These are phyloP conservation scores for Actinia equina DNA, from an alignment of 64 coral and sea anemone genomes.

Conservation along the genomic window DNA sequence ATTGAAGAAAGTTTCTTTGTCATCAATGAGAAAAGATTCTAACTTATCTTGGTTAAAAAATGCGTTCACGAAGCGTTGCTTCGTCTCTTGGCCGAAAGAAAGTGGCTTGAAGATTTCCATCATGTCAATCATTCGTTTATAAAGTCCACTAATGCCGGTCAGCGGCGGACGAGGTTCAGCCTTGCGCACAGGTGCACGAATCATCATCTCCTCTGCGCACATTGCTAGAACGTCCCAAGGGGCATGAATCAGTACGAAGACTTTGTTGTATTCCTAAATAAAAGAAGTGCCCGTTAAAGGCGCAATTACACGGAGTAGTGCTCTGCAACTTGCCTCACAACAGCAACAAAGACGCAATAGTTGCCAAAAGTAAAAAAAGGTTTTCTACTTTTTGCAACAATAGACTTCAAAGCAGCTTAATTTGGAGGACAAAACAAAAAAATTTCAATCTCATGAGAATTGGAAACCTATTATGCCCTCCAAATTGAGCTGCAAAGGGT, in stretches of 20 bases:
- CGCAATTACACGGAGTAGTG: not conserved
- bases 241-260: constrained; percentile 78
- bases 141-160: not conserved
- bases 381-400: too few relatives aligned
- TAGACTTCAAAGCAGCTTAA: too few relatives aligned
- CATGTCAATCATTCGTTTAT: not conserved
- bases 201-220: constrained; percentile 89
- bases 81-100: not conserved
- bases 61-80: constrained; percentile 43
- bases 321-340: too few relatives aligned
- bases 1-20: constrained; percentile 69
- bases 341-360: too few relatives aligned
- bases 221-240: constrained; percentile 74
- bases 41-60: constrained; percentile 65
- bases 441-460: too few relatives aligned
- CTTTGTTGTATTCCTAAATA: constrained; percentile 32
- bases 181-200: constrained; percentile 57
- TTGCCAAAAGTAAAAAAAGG: too few relatives aligned
- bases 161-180: not conserved
- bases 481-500: too few relatives aligned
- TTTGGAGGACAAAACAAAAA: too few relatives aligned
- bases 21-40: constrained; percentile 55
- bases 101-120: constrained; percentile 2
- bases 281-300: not conserved
- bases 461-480: too few relatives aligned